A percentile compares a stretch with the other conserved stretches of the same genome.
phyloP scores from a whole-genome alignment of 2,113 vertebrate species.

The Poicephalus gulielmi region DNA sequence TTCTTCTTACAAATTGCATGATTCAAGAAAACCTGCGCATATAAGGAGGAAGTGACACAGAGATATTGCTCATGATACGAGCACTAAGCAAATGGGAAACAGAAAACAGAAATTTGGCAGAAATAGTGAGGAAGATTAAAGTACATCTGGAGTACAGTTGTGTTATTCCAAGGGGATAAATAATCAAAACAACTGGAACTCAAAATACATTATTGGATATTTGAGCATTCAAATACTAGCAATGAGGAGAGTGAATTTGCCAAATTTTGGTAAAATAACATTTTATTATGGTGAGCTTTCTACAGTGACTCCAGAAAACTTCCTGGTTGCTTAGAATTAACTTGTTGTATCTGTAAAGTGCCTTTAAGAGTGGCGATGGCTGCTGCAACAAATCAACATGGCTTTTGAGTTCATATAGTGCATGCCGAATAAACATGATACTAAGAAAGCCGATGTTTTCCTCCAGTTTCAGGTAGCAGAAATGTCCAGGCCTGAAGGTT shows the following conservation, averaged over 20 bases:
- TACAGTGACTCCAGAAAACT: neutral
- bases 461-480: neutral
- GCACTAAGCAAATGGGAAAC: constrained; percentile 32
- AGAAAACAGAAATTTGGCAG: constrained; percentile 52
- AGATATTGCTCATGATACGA: neutral
- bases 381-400: neutral
- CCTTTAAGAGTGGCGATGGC: neutral
- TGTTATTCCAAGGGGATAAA: constrained; percentile 30
- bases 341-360: neutral
- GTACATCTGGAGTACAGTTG: constrained; percentile 33
- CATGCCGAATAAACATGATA: neutral
- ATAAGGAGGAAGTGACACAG: constrained; percentile 32
- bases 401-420: neutral
- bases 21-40: constrained; percentile 1
- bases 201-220: neutral
- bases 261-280: neutral
- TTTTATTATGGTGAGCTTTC: neutral
- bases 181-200: neutral
- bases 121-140: constrained; percentile 18
- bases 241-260: neutral
- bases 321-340: neutral
- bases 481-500: neutral
- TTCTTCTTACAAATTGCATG: neutral
- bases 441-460: neutral
- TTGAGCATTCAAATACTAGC: neutral